These are phyloP conservation scores for Athrips mouffetella DNA, from an alignment of 2,888 invertebrate species.

Conservation along the genomic window DNA sequence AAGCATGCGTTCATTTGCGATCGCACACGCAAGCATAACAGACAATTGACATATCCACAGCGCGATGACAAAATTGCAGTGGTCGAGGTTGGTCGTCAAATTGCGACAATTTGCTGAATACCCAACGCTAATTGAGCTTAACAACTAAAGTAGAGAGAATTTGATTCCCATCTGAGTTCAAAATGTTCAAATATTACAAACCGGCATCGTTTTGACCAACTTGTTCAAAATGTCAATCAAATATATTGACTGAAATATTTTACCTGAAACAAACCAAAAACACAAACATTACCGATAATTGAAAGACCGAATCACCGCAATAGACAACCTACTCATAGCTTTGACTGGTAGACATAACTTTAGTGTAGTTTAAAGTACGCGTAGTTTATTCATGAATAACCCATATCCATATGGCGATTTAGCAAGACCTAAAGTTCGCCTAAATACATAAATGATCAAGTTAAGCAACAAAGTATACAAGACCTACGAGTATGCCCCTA, in stretches of 20 bases:
- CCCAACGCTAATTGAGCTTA: conserved; percentile 7
- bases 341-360: too few species aligned
- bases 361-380: too few species aligned
- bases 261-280: conserved; percentile 8
- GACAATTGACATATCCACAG: conserved; percentile 21
- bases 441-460: conserved; percentile 45
- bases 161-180: neutral
- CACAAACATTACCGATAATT: too few species aligned
- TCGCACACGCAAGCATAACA: conserved; percentile 22
- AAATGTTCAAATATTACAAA: neutral
- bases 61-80: conserved; percentile 31
- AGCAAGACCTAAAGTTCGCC: conserved; percentile 38
- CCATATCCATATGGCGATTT: conserved; percentile 4
- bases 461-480: conserved; percentile 31
- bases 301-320: too few species aligned
- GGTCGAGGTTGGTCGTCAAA: neutral
- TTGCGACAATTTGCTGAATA: neutral
- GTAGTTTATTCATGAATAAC: too few species aligned
- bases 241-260: neutral
- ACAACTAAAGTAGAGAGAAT: neutral
- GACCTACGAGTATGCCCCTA: conserved; percentile 18
- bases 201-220: too few species aligned
- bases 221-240: too few species aligned
- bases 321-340: too few species aligned
- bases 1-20: neutral